Percentiles rank a stretch among this genome's conserved stretches.
Evolutionary conservation across 2,797 vertebrate species (phyloP).

Genomic region (Anguilla obscura): DNA sequence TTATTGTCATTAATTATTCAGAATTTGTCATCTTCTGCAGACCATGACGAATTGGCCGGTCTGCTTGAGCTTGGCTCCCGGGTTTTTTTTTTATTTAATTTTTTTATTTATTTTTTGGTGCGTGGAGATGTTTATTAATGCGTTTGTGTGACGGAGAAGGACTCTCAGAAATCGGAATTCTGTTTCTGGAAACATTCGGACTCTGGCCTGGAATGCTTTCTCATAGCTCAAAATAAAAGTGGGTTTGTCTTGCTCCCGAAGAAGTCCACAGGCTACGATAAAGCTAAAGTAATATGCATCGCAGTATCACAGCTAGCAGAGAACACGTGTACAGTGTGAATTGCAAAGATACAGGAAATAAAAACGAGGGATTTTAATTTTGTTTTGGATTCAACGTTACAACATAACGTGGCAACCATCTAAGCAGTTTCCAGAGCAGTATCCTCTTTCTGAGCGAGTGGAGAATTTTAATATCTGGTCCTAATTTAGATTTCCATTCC

Average conservation of each 20-base stretch:
- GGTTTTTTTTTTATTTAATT: background rate
- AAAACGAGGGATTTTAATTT: too few relatives aligned
- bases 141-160: background rate
- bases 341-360: too few relatives aligned
- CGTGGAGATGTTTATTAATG: constrained; percentile 1
- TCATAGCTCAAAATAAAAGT: background rate
- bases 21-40: constrained; percentile 11
- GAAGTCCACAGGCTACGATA: background rate
- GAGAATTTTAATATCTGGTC: background rate
- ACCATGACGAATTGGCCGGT: constrained; percentile 1
- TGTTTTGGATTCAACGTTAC: too few relatives aligned
- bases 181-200: background rate
- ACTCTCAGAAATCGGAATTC: background rate
- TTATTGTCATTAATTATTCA: constrained; percentile 19
- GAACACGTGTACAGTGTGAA: background rate
- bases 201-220: background rate
- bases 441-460: background rate
- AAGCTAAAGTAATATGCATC: background rate
- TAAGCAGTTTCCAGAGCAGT: background rate
- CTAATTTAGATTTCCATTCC: background rate
- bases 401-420: too few relatives aligned
- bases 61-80: background rate
- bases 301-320: background rate
- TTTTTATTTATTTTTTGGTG: too few relatives aligned
- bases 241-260: too few relatives aligned